Conservation (phyloP, 1,140 invertebrate species). For the Halotydeus destructor region DNA sequence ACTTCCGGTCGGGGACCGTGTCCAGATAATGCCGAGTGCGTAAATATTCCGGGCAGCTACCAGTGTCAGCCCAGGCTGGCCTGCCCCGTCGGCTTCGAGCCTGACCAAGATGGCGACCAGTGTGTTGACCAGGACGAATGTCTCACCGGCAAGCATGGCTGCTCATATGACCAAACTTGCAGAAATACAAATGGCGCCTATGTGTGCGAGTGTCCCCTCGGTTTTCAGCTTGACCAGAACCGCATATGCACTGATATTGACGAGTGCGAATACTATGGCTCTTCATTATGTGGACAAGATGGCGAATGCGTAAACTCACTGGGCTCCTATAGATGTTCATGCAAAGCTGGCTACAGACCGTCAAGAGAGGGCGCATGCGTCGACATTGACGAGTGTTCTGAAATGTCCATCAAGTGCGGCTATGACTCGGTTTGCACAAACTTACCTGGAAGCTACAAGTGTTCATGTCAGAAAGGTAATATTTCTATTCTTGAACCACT, state of each 20-base stretch:
- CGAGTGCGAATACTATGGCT: conserved; percentile 33
- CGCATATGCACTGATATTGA: conserved; percentile 39
- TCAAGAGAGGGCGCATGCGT: no score
- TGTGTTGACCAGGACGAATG: conserved; percentile 60
- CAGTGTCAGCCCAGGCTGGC: conserved; percentile 23
- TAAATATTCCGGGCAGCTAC: conserved; percentile 35
- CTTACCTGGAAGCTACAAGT: no score
- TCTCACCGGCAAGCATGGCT: conserved; percentile 45
- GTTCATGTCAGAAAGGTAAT: no score
- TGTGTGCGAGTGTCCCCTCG: conserved; percentile 55
- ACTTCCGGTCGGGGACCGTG: conserved; percentile 21
- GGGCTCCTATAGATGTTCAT: conserved; percentile 48
- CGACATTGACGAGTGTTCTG: no score
- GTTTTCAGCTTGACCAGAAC: conserved; percentile 28
- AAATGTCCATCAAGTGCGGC: no score
- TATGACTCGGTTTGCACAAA: no score
- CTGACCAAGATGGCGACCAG: no score
- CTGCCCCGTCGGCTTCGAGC: conserved; percentile 24
- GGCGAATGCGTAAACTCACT: conserved; percentile 33
- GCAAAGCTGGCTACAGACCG: no score
- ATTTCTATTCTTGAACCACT: no score
- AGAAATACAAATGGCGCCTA: conserved; percentile 69
- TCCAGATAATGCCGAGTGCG: conserved; percentile 26
- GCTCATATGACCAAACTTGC: conserved; percentile 48
- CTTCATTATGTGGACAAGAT: conserved; percentile 24